These are phyloP conservation scores for Rana temporaria DNA, from an alignment of 2,113 vertebrate species.

Conservation along the genomic window DNA sequence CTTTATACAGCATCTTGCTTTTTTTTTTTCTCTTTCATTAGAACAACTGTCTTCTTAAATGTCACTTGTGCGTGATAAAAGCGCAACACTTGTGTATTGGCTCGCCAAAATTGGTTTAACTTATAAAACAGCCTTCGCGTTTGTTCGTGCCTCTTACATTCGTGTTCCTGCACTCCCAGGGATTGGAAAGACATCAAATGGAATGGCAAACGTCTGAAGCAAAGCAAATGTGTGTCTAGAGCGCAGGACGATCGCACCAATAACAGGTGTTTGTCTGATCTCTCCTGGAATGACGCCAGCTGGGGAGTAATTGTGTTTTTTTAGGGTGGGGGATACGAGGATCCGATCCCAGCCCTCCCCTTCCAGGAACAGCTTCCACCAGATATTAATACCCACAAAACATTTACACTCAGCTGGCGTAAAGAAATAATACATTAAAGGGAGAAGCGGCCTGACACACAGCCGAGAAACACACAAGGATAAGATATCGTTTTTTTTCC, in stretches of 20 bases:
- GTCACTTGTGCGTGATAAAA: too few species aligned
- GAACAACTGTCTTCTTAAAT: too few species aligned
- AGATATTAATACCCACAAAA: not conserved
- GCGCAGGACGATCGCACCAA: not conserved
- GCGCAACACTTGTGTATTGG: too few species aligned
- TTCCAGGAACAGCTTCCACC: not conserved
- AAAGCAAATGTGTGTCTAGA: not conserved
- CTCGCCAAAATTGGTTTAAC: too few species aligned
- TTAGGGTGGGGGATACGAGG: not conserved
- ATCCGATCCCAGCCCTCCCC: not conserved
- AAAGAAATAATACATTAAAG: slow-evolving; percentile 13
- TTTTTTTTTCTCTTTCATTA: too few species aligned
- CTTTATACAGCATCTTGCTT: too few species aligned
- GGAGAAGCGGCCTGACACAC: not conserved
- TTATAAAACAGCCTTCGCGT: not conserved
- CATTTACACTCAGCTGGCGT: not conserved
- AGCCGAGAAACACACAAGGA: not conserved
- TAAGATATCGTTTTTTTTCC: not conserved
- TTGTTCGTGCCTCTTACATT: slow-evolving; percentile 6
- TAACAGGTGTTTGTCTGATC: slow-evolving; percentile 34
- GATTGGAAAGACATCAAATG: slow-evolving; percentile 39
- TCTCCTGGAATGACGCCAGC: not conserved
- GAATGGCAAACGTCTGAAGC: slow-evolving; percentile 5
- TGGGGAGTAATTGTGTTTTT: not conserved
- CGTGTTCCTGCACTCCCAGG: not conserved